These are phyloP conservation scores for Amiota mariae DNA, from an alignment of 2,888 invertebrate species.

Conservation along the genomic window DNA sequence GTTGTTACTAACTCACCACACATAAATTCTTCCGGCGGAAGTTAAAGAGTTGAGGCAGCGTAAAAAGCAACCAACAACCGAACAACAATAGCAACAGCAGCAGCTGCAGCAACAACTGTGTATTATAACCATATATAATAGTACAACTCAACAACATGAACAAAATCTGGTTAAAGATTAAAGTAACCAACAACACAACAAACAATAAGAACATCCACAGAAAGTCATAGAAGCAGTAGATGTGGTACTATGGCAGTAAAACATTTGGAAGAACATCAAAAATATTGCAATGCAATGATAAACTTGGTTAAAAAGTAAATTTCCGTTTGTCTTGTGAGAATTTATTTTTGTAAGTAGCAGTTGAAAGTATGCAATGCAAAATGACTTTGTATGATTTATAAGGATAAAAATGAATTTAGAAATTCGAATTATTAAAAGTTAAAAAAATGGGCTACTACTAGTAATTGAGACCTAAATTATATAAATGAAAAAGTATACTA, in stretches of 20 bases:
- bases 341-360: neutral
- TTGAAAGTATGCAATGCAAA: conserved; percentile 10
- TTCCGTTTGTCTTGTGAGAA: conserved; percentile 8
- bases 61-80: conserved; percentile 12
- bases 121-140: neutral
- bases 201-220: neutral
- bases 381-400: neutral
- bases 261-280: conserved; percentile 7
- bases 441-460: too few relatives aligned
- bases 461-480: too few relatives aligned
- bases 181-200: conserved; percentile 15
- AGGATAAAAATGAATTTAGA: too few relatives aligned
- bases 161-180: neutral
- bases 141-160: neutral
- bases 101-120: neutral
- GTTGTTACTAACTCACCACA: conserved; percentile 46
- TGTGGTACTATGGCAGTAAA: neutral
- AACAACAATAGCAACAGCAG: neutral
- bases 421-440: too few relatives aligned
- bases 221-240: neutral
- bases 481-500: too few relatives aligned
- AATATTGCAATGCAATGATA: neutral
- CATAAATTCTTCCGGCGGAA: conserved; percentile 67
- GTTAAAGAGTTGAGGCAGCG: conserved; percentile 50
- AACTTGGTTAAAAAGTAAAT: neutral